Percentiles rank a stretch among this genome's conserved stretches.
These are phyloP conservation scores for Brachionus rubens DNA, from an alignment of 1,140 invertebrate species.

Conservation along the genomic window DNA sequence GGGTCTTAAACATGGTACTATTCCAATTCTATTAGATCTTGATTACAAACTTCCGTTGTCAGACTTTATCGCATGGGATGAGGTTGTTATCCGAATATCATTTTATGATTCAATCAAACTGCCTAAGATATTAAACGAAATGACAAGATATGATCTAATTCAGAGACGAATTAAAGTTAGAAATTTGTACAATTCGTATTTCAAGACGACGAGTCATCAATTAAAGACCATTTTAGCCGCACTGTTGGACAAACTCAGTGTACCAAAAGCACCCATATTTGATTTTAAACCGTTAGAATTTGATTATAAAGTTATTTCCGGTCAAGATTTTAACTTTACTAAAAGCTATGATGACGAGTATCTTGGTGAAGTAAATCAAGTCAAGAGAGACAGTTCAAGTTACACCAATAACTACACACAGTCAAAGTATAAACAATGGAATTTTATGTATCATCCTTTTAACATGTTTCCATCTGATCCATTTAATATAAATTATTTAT, in stretches of 20 bases:
- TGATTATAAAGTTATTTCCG: neutral
- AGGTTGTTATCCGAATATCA: neutral
- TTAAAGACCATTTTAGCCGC: neutral
- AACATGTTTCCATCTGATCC: conserved; percentile 31
- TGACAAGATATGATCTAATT: neutral
- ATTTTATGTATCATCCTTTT: conserved; percentile 18
- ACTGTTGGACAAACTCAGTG: neutral
- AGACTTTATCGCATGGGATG: conserved; percentile 12
- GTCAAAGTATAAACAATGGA: conserved; percentile 22
- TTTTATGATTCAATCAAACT: neutral
- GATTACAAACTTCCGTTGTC: neutral
- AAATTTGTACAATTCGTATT: conserved; percentile 2
- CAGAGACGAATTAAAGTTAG: neutral
- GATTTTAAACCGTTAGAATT: conserved; percentile 27
- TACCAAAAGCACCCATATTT: neutral
- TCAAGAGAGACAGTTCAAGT: neutral
- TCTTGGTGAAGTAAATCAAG: neutral
- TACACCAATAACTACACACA: neutral
- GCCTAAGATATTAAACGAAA: neutral
- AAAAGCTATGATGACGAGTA: neutral
- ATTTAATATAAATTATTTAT: conserved; percentile 24
- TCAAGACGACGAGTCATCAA: neutral
- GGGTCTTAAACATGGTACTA: neutral
- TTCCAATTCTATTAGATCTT: conserved; percentile 13
- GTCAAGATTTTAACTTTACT: neutral